phyloP scores from a whole-genome alignment of 2,888 invertebrate genomes.

The Crioceris asparagi region DNA sequence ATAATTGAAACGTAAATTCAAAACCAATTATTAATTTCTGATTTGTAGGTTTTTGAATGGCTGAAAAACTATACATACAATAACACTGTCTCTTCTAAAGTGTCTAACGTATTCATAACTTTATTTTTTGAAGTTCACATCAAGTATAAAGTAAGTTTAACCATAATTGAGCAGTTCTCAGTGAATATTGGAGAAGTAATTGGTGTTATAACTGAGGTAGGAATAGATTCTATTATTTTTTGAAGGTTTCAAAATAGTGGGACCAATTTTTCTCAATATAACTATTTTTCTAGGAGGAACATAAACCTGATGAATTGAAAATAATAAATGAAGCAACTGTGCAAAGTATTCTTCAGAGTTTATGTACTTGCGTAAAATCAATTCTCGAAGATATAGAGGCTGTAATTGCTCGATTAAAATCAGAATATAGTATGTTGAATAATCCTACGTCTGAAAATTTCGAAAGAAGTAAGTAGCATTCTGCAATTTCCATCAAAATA shows the following conservation, averaged over 20 bases:
- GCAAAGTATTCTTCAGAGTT: constrained; percentile 30
- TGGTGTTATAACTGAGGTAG: constrained; percentile 39
- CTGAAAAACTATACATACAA: constrained; percentile 32
- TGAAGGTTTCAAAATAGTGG: constrained; percentile 1
- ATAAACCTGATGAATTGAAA: constrained; percentile 27
- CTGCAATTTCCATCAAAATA: neutral
- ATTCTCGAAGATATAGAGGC: constrained; percentile 38
- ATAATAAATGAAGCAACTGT: constrained; percentile 35
- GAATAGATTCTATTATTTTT: constrained; percentile 9
- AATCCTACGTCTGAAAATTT: constrained; percentile 28
- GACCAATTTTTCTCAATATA: neutral
- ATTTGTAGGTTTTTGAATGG: constrained; percentile 37
- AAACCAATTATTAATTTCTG: too few relatives aligned
- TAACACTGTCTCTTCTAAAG: constrained; percentile 26
- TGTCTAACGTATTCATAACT: constrained; percentile 30
- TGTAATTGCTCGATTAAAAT: constrained; percentile 33
- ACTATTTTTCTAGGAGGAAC: constrained; percentile 25
- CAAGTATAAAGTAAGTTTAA: constrained; percentile 33
- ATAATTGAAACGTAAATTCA: too few relatives aligned
- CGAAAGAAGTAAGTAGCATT: constrained; percentile 29
- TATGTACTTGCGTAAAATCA: constrained; percentile 35
- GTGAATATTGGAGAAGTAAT: constrained; percentile 36
- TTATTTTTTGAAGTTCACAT: constrained; percentile 33
- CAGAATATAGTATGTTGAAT: constrained; percentile 32
- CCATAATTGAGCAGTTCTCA: constrained; percentile 37